Evolutionary conservation across 2,113 vertebrate genomes (phyloP).

Genomic region (Rhinolophus sinicus): DNA sequence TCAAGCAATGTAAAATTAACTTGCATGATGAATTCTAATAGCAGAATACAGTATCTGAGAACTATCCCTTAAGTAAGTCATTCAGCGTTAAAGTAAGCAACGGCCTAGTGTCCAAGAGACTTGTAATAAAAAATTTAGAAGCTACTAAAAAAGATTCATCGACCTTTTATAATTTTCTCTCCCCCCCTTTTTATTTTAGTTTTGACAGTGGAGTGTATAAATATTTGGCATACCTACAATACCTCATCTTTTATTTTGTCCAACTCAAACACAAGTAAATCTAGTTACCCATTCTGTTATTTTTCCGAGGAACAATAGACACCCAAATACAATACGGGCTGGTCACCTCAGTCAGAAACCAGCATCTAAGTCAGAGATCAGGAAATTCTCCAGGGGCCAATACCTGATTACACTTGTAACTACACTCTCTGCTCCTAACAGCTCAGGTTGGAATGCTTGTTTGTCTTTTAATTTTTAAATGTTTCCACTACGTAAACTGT

Average conservation of each 20-base stretch:
- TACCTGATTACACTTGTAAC: background rate
- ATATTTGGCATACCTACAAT: slow-evolving; percentile 33
- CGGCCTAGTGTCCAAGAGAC: background rate
- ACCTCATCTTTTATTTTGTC: slow-evolving; percentile 32
- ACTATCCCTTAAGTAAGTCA: background rate
- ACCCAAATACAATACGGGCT: background rate
- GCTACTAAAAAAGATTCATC: slow-evolving; percentile 12
- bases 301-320: background rate
- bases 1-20: slow-evolving; percentile 45
- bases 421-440: background rate
- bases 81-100: slow-evolving; percentile 23
- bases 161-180: background rate
- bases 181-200: background rate
- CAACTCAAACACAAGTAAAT: slow-evolving; percentile 21
- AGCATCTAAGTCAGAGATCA: background rate
- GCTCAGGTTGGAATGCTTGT: slow-evolving; percentile 57
- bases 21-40: slow-evolving; percentile 9
- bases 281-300: background rate
- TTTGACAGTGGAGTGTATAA: slow-evolving; percentile 32
- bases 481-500: slow-evolving; percentile 40
- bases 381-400: background rate
- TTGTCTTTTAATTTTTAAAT: slow-evolving; percentile 14
- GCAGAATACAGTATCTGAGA: slow-evolving; percentile 34
- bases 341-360: background rate
- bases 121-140: background rate